A percentile compares a stretch with the other conserved stretches of the same genome.
Conservation (phyloP, 2,797 vertebrate genomes). For the Gallirallus australis region DNA sequence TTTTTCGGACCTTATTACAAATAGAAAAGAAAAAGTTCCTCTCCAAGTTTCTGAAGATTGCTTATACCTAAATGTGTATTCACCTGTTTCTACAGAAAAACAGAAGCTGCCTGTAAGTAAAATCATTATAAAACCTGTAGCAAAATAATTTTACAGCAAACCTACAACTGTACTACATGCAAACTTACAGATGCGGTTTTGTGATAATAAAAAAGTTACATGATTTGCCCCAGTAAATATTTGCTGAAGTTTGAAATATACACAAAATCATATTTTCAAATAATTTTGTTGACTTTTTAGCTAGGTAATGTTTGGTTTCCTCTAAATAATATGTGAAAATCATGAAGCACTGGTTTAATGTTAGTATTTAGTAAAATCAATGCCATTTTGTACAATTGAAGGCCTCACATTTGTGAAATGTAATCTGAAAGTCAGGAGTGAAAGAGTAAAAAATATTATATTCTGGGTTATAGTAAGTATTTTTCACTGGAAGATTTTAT, state of each 20-base stretch:
- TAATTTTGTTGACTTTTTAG: background rate
- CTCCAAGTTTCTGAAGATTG: constrained; percentile 83
- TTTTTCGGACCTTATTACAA: rapidly evolving
- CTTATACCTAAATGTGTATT: constrained; percentile 86
- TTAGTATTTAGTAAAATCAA: background rate
- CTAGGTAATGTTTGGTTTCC: background rate
- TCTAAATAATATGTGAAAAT: background rate
- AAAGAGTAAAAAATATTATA: background rate
- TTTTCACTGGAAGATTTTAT: background rate
- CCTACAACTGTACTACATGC: background rate
- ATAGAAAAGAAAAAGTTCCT: constrained; percentile 25
- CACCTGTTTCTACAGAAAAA: constrained; percentile 51
- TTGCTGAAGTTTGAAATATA: background rate
- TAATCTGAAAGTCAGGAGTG: background rate
- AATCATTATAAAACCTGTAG: background rate
- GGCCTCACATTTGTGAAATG: background rate
- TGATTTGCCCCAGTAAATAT: background rate
- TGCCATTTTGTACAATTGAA: background rate
- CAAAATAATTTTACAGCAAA: background rate
- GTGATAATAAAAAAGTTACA: background rate
- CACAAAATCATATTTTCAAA: background rate
- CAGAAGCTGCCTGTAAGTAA: constrained; percentile 77
- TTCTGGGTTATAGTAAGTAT: background rate
- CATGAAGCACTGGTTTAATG: background rate
- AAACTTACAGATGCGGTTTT: background rate